phyloP scores from a whole-genome alignment of 1,140 invertebrate genomes.

The Procambarus clarkii region DNA sequence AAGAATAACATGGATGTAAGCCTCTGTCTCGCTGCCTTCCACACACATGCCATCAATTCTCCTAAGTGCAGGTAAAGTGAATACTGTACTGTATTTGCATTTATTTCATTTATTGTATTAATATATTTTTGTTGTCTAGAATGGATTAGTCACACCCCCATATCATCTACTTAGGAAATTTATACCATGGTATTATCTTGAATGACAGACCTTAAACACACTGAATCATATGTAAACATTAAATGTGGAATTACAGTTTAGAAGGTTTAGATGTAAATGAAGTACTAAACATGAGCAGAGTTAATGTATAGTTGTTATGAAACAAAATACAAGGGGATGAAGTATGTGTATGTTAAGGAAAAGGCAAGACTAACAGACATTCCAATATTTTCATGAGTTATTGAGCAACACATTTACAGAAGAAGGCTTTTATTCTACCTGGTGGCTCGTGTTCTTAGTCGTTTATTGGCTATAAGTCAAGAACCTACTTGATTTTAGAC shows the following conservation, averaged over 20 bases:
- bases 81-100: too few species aligned
- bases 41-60: too few species aligned
- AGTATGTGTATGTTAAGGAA: not conserved
- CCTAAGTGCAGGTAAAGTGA: too few species aligned
- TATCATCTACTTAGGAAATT: too few species aligned
- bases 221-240: too few species aligned
- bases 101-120: too few species aligned
- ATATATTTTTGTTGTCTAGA: too few species aligned
- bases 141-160: too few species aligned
- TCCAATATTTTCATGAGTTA: conserved; percentile 55
- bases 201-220: too few species aligned
- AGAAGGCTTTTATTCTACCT: conserved; percentile 30
- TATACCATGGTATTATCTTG: too few species aligned
- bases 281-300: not conserved
- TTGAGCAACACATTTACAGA: conserved; percentile 60
- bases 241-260: not conserved
- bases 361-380: conserved; percentile 41
- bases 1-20: too few species aligned
- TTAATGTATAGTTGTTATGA: not conserved
- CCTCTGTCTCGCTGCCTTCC: too few species aligned
- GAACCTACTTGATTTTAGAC: not conserved
- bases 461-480: not conserved
- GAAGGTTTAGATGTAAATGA: not conserved
- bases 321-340: not conserved
- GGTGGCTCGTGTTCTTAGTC: conserved; percentile 32